These are phyloP conservation scores for Graphium colonna DNA, from an alignment of 2,888 invertebrate species.

Conservation along the genomic window DNA sequence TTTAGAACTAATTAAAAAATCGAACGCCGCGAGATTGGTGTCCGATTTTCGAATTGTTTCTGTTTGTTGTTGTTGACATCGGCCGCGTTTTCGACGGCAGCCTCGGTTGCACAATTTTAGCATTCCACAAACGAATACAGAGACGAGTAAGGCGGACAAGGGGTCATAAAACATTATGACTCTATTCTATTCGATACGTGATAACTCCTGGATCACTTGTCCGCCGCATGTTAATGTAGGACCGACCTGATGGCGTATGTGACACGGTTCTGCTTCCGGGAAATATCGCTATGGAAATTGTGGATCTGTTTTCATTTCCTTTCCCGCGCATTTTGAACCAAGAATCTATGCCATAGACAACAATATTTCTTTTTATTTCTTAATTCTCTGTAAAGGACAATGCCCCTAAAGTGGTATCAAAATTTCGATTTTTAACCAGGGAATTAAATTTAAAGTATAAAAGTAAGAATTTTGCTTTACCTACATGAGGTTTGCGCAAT, in stretches of 20 bases:
- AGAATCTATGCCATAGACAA: constrained; percentile 1
- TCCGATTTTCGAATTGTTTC: too few relatives aligned
- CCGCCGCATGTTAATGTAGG: constrained; percentile 74
- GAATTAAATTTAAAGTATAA: too few relatives aligned
- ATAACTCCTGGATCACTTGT: constrained; percentile 71
- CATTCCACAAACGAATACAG: constrained; percentile 73
- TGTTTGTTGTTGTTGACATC: constrained; percentile 1
- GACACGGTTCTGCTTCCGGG: constrained; percentile 72
- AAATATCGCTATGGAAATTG: constrained; percentile 58
- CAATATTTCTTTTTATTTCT: background rate
- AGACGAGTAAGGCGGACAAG: constrained; percentile 75
- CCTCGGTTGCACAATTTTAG: constrained; percentile 42
- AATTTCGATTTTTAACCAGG: too few relatives aligned
- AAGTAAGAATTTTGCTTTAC: too few relatives aligned
- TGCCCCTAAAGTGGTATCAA: too few relatives aligned
- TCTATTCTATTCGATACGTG: constrained; percentile 79
- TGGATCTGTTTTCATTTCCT: constrained; percentile 27
- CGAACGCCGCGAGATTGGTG: constrained; percentile 5
- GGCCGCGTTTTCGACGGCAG: constrained; percentile 2
- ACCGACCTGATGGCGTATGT: constrained; percentile 49
- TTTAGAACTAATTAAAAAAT: background rate
- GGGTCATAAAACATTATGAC: constrained; percentile 76
- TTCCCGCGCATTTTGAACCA: background rate
- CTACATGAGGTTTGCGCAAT: too few relatives aligned
- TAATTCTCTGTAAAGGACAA: too few relatives aligned